Conservation (phyloP, 2,113 vertebrate species). For the Serilophus lunatus region DNA sequence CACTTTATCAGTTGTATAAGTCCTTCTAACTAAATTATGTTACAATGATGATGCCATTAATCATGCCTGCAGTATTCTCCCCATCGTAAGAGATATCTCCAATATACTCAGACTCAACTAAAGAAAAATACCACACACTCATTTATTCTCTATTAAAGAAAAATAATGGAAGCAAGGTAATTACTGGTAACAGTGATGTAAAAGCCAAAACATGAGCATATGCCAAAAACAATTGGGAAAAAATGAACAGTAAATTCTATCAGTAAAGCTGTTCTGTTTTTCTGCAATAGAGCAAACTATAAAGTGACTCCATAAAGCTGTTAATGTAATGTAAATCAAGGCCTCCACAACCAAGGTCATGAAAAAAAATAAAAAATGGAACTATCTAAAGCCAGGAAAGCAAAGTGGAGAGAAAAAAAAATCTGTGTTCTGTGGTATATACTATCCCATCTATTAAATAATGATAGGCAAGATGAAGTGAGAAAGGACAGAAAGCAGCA, state of each 20-base stretch:
- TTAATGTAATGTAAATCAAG: constrained; percentile 36
- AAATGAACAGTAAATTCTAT: constrained; percentile 44
- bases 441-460: neutral
- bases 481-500: neutral
- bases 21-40: constrained; percentile 70
- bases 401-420: neutral
- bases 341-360: constrained; percentile 30
- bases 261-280: constrained; percentile 50
- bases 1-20: constrained; percentile 61
- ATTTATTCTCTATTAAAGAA: constrained; percentile 55
- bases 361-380: neutral
- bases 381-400: constrained; percentile 4
- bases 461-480: neutral
- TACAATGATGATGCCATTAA: constrained; percentile 63
- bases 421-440: neutral
- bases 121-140: constrained; percentile 44
- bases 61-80: constrained; percentile 12
- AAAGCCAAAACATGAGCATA: constrained; percentile 62
- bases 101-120: constrained; percentile 10
- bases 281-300: constrained; percentile 27
- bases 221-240: constrained; percentile 51
- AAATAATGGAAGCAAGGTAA: constrained; percentile 55
- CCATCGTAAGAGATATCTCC: constrained; percentile 12
- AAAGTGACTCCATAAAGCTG: constrained; percentile 16
- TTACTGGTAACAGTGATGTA: constrained; percentile 37